Base-by-base conservation (phyloP, 1,140 invertebrate genomes). In the Zaprionus ornatus region DNA sequence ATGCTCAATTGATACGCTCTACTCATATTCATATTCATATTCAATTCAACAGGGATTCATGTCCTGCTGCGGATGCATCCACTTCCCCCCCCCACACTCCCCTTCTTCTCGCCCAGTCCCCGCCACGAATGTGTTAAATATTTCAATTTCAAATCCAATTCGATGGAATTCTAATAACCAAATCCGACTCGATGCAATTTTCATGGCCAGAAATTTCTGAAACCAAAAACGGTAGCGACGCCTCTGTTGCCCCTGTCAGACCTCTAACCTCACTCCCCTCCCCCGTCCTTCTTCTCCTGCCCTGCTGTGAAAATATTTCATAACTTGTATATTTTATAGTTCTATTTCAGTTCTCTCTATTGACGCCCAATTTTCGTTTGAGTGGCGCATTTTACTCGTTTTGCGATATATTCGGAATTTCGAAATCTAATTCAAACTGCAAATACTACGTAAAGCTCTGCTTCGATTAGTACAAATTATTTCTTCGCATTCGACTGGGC, bases 91-190 rank as follows among this genome's bases (percentile, higher is more conserved):
- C 15, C 15, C 35, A 12, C 12, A 12, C 2, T 4, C 1, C 2
- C 4, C 12, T 40, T 3, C n/a, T 6, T 1, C 2, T 10, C 32
- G 5, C n/a, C 13, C 19, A 15, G 42, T 19, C 12, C 13, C 29
- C 63, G 35, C 35, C 40, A 17, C 72, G 67, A 79, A 79, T 78
- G 85, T 84, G 85, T 88, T 88, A 80, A 88, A 88, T 88, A 88
- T 88, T 90, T 90, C 71, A 90, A 79, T 81, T 81, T 79, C 77
- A 88, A 88, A 88, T 88, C 84, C 84, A 88, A 88, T 87, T 80
- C 68, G 67, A 88, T 87, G 84, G 66, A 74, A 88, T 87, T 87
- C 85, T 80, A 84, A 87, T 87, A 80, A 87, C 74, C 84, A 88
- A 87, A 88, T 88, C 84, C 85, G 57, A 71, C 57, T 56, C 32